phyloP scores from a whole-genome alignment of 2,113 vertebrate species.

The Isurus oxyrinchus region DNA sequence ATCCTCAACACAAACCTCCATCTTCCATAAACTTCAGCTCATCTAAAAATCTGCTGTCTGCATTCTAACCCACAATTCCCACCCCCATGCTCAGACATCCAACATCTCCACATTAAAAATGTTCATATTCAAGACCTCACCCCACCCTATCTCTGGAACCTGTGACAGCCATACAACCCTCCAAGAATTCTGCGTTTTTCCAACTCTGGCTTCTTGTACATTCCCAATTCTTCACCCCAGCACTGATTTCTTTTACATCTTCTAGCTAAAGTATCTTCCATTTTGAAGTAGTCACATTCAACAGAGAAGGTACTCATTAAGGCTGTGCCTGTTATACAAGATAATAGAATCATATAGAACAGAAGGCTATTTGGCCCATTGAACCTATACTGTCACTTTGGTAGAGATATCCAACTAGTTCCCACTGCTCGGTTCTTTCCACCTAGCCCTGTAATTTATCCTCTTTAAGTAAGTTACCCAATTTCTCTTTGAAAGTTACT shows the following conservation, averaged over 20 bases:
- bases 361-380: too few relatives aligned
- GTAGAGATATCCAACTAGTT: background rate
- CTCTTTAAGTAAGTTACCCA: background rate
- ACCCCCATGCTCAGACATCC: background rate
- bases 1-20: background rate
- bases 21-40: background rate
- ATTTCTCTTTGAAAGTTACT: background rate
- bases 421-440: background rate
- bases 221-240: background rate
- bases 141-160: background rate
- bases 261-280: background rate
- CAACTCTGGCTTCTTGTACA: background rate
- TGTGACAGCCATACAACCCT: background rate
- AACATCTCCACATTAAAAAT: background rate
- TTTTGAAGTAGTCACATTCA: background rate
- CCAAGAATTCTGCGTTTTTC: background rate
- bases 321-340: background rate
- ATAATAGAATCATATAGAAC: background rate
- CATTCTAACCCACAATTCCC: background rate
- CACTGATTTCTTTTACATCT: background rate
- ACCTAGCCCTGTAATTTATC: background rate
- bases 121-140: background rate
- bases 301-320: background rate
- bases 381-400: background rate
- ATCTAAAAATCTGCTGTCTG: background rate